Base-by-base conservation (phyloP, 2,113 vertebrate genomes). In the Tetrax tetrax region DNA sequence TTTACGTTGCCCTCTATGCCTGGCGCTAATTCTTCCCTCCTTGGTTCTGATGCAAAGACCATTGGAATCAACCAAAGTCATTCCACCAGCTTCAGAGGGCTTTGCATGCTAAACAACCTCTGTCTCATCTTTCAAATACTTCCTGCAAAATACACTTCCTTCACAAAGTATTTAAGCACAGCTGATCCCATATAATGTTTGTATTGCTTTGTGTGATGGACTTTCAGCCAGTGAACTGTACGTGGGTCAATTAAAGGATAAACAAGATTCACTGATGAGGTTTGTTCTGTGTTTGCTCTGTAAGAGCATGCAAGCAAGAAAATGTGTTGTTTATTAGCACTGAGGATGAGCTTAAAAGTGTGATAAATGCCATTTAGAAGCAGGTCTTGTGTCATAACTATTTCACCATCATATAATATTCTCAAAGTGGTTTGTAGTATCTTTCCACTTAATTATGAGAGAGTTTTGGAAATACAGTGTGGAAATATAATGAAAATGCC, bases 121-220 rank as follows among this genome's bases (percentile, higher is more conserved):
- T 10, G 23, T 96, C 84, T 96, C 92, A 54, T 87, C 69, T 96
- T 96, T 93, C 94, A 90, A 91, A 68, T 78, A 80, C 78, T 96
- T 93, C 79, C 93, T 90, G 80, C 64, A 96, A 96, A 97, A 95
- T 28, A 64, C 14, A 56, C 76, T 88, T 60, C 38, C 88, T 83
- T 66, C 85, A 54, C 90, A 92, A 92, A 90, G 72, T 79, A 86
- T 80, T 96, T 94, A 83, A 87, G 64, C 83, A 71, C 5, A 4
- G 64, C 38, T 77, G 88, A 95, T 95, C 64, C 68, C 5, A 0
- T 48, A 47, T 74, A 93, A 83, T 22, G 6, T 93, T 94, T 81
- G 43, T 81, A 45, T 70, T 92, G 37, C 79, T 93, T 92, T 63
- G 51, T 63, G 51, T 6, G 5, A 70, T 59, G 75, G 79, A 90